Evolutionary conservation across 2,797 vertebrate species (phyloP).

Genomic region (Falco novaeseelandiae): DNA sequence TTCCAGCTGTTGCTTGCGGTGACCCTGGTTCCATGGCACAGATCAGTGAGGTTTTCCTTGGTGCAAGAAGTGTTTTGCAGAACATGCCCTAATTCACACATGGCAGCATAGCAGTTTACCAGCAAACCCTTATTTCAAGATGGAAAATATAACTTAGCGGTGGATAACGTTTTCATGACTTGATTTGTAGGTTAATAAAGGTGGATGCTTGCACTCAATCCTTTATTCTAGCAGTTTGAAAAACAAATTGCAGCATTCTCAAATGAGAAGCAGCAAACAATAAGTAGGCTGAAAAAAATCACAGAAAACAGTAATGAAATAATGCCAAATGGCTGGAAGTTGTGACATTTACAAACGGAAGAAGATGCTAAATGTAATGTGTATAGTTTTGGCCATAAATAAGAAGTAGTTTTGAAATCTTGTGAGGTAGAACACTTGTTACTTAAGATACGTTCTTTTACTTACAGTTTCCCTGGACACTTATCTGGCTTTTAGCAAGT

Average conservation of each 20-base stretch:
- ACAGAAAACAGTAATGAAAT: not conserved
- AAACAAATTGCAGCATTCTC: not conserved
- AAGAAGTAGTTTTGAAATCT: not conserved
- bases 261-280: not conserved
- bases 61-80: not conserved
- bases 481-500: not conserved
- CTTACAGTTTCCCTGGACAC: not conserved
- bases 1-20: not conserved
- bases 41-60: not conserved
- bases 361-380: not conserved
- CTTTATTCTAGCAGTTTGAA: not conserved
- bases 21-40: not conserved
- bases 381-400: not conserved
- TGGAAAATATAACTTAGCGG: not conserved
- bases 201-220: not conserved
- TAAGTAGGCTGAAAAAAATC: not conserved
- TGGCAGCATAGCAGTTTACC: fast-evolving
- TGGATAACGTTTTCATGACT: not conserved
- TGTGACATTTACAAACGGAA: not conserved
- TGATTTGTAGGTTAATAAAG: not conserved
- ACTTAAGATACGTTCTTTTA: not conserved
- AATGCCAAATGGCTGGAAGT: not conserved
- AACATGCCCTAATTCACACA: not conserved
- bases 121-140: not conserved
- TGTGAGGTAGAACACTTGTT: not conserved